Evolutionary conservation across 1,140 invertebrate species (phyloP), one percentile per base, ranked within the genome.

Genomic region (Bombus vancouverensis): DNA sequence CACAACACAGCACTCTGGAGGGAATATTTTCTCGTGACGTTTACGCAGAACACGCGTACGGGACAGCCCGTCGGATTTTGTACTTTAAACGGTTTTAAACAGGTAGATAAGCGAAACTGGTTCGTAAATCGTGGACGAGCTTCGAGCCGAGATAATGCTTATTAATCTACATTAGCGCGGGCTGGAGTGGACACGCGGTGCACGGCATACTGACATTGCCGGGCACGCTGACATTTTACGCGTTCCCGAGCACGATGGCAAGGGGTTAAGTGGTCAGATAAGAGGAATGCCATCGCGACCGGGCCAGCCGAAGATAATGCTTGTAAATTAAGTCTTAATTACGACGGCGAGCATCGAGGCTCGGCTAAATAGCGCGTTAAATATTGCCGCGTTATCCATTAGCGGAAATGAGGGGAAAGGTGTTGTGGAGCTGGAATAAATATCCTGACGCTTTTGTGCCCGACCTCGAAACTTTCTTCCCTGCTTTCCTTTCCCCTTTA

Each of bases 101-200:
- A 25, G 53, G n/a, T 39, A 42, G 59, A 85, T 62, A 80, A 80
- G 76, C 70, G 84, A 53, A 89, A 83, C 84, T 76, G 71, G 78
- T 65, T 66, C 42, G 71, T 53, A 44, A 68, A 74, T 68, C 81
- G 71, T 42, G 80, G 57, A 75, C 70, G 34, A 70, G 73, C 77
- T 59, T 87, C 78, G 75, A 32, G 53, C 74, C 78, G 88, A 76
- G 81, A 85, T 85, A 80, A 85, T 73, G 72, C 73, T 85, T 87
- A 91, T 89, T 92, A 92, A 86, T 81, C 74, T 71, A 90, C 89
- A 90, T 89, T 83, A 81, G 53, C 76, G 88, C 80, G 80, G 47
- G 3, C 88, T 81, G 59, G 89, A 28, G 83, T 37, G 83, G 76
- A 85, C 90, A 81, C 88, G 90, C 83, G 85, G 88, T 90, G 88